Conservation (phyloP, 1,140 invertebrate genomes). For the Calliphora vicina region DNA sequence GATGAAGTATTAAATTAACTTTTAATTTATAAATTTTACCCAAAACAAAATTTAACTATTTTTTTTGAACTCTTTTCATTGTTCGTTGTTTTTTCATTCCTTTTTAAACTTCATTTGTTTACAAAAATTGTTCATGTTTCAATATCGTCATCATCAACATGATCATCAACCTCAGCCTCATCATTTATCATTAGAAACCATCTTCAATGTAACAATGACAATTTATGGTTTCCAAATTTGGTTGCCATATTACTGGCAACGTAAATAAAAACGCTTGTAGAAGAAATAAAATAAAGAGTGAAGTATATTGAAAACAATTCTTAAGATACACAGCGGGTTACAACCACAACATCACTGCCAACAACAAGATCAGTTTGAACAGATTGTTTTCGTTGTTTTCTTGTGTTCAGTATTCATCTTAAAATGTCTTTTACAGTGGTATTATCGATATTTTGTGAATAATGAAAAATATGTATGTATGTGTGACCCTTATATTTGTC, state of each 20-base stretch:
- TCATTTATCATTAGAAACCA: conserved; percentile 14
- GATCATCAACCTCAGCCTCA: neutral
- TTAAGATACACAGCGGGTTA: conserved; percentile 4
- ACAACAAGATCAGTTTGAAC: no score
- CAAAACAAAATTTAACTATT: neutral
- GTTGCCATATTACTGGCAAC: no score
- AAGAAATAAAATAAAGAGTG: neutral
- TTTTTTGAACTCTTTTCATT: neutral
- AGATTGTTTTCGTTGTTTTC: no score
- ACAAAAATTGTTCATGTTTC: neutral
- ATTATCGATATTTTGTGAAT: no score
- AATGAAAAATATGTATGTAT: no score
- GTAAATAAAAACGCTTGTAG: neutral
- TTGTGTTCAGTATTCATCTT: no score
- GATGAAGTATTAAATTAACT: neutral
- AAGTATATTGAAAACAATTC: neutral
- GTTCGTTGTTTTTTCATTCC: neutral
- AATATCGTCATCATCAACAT: neutral
- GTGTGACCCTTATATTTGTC: no score
- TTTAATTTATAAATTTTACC: neutral
- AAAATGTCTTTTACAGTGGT: no score
- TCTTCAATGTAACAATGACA: conserved; percentile 18
- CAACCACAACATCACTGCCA: neutral
- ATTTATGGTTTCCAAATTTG: conserved; percentile 9
- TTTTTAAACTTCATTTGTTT: conserved; percentile 6